Evolutionary conservation across 2,113 vertebrate species (phyloP).

Genomic region (Gyps fulvus): DNA sequence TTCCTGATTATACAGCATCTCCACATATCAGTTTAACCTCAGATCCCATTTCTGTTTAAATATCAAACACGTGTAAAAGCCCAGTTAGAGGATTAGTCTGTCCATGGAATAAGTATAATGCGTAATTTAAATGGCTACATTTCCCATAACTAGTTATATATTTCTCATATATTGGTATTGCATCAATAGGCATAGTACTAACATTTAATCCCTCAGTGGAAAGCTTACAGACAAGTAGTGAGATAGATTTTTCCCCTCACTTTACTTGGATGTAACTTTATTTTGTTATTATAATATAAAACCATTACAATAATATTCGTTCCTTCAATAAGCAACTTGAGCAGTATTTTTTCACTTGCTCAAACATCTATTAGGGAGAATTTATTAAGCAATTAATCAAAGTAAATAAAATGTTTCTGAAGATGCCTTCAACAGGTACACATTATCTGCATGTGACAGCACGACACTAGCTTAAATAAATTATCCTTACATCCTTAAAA

Average conservation of each 20-base stretch:
- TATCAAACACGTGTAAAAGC: background rate
- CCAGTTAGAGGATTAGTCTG: background rate
- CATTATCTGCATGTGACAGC: background rate
- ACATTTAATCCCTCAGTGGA: background rate
- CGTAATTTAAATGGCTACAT: background rate
- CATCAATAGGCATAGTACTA: background rate
- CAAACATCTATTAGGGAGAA: background rate
- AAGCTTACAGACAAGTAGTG: background rate
- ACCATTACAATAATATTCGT: background rate
- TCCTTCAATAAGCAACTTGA: background rate
- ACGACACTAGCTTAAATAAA: background rate
- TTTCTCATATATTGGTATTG: background rate
- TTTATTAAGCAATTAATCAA: background rate
- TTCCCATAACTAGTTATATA: background rate
- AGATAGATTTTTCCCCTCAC: background rate
- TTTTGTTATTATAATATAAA: background rate
- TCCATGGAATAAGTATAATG: background rate
- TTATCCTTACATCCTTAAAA: background rate
- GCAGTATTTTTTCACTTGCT: background rate
- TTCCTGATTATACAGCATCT: background rate
- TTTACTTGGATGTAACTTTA: background rate
- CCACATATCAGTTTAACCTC: background rate
- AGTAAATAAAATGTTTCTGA: background rate
- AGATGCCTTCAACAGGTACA: background rate
- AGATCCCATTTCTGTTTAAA: background rate